Evolutionary conservation across 2,888 invertebrate genomes (phyloP), one percentile per base, ranked within the genome.

Genomic region (Leptothorax acervorum): DNA sequence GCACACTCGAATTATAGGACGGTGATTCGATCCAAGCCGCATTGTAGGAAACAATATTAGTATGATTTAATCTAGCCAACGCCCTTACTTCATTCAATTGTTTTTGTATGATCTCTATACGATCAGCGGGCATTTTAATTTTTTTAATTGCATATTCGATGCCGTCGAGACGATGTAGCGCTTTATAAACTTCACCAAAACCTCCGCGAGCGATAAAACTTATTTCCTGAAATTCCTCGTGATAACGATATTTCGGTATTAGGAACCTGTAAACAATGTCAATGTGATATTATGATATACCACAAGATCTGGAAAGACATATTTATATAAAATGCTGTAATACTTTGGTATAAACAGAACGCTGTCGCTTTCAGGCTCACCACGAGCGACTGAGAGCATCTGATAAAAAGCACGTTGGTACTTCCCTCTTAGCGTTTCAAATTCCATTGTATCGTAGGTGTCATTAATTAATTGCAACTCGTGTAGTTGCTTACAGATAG

Each of bases 81-180:
- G 97, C 97, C 95, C 97, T 97, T 0, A 98, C 98, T 96, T 98
- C 98, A 3, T 97, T 95, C 62, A 98, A 95, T 95, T 97, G 97
- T 65, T 95, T 96, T 94, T 96, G 95, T 28, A 97, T 96, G 0
- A 96, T 96, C 84, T 96, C 95, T 0, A 97, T 96, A 89, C 96
- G 96, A 11, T 96, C 96, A 0, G 97, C 96, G 88, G 96, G 96
- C 51, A 97, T 97, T 85, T 95, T 95, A 57, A 97, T 97, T 93
- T 98, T 97, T 94, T 98, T 98, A 0, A 98, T 96, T 0, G 98
- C 98, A 95, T 98, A 98, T 91, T 97, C 96, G 2, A 96, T 96
- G 8, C 97, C 97, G 92, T 98, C 98, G 6, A 98, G 94, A 92
- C 97, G 96, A 93, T 98, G 97, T 89, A 96, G 96, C 0, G 97